Conservation (phyloP, 2,797 vertebrate genomes). For the Phyllotis vaccarum region DNA sequence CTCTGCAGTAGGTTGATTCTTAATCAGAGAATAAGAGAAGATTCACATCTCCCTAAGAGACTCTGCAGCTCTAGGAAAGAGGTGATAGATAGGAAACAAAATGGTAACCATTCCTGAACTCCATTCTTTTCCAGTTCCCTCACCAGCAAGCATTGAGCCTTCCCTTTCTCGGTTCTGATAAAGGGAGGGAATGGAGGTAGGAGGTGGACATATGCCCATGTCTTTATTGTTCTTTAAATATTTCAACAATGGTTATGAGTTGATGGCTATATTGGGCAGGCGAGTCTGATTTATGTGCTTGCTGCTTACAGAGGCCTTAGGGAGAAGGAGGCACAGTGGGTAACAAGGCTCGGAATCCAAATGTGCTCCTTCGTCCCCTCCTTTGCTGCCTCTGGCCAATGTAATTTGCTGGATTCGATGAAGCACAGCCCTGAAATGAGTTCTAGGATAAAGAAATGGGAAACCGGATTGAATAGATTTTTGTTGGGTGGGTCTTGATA, state of each 20-base stretch:
- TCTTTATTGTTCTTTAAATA: slow-evolving; percentile 39
- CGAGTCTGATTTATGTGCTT: slow-evolving; percentile 28
- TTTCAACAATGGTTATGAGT: not conserved
- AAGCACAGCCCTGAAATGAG: slow-evolving; percentile 76
- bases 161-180: slow-evolving; percentile 57
- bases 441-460: slow-evolving; percentile 73
- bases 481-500: slow-evolving; percentile 66
- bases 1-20: slow-evolving; percentile 67
- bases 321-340: slow-evolving; percentile 43
- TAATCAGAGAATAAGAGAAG: slow-evolving; percentile 59
- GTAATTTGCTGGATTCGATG: slow-evolving; percentile 71
- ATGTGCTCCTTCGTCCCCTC: not conserved
- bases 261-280: not conserved
- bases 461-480: slow-evolving; percentile 70
- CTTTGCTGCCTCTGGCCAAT: slow-evolving; percentile 64
- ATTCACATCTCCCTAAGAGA: slow-evolving; percentile 24
- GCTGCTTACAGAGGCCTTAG: slow-evolving; percentile 27
- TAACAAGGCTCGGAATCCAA: slow-evolving; percentile 50
- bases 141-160: not conserved
- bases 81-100: not conserved
- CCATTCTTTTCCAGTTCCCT: not conserved
- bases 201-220: not conserved
- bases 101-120: not conserved
- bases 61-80: slow-evolving; percentile 11
- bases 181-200: not conserved